phyloP scores from a whole-genome alignment of 2,888 invertebrate genomes.

The Drosophila hawaiiensis region DNA sequence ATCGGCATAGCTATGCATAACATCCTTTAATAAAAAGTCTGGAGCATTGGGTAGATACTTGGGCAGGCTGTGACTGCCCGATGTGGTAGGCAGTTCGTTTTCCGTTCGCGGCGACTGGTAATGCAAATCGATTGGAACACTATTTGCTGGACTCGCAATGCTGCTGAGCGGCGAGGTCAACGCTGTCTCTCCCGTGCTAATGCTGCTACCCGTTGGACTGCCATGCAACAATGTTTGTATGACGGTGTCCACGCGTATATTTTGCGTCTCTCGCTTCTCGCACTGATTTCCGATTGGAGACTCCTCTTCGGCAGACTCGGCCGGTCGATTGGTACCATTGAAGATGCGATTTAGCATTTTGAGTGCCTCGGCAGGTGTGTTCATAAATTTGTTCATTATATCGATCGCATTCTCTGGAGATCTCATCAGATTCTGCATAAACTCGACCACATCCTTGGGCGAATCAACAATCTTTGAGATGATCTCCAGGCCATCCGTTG shows the following conservation, averaged over 20 bases:
- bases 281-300: conserved; percentile 6
- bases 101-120: conserved; percentile 63
- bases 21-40: conserved; percentile 74
- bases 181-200: conserved; percentile 38
- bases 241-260: conserved; percentile 63
- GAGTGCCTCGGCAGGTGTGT: conserved; percentile 85
- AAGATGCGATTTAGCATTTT: conserved; percentile 84
- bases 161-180: conserved; percentile 53
- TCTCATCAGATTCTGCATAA: conserved; percentile 85
- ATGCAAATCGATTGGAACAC: conserved; percentile 61
- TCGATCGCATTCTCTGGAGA: conserved; percentile 85
- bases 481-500: conserved; percentile 85
- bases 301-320: conserved; percentile 25
- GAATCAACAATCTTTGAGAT: conserved; percentile 85
- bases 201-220: conserved; percentile 54
- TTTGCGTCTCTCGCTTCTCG: conserved; percentile 39
- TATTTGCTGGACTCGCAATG: conserved; percentile 50
- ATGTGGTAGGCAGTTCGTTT: conserved; percentile 72
- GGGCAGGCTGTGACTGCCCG: conserved; percentile 52
- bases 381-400: conserved; percentile 85
- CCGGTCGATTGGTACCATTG: conserved; percentile 66
- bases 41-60: conserved; percentile 59
- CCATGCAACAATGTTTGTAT: conserved; percentile 74
- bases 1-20: conserved; percentile 64
- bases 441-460: conserved; percentile 85